Conservation (phyloP, 92 coral and sea anemone species). For the Epizoanthus scotinus region DNA sequence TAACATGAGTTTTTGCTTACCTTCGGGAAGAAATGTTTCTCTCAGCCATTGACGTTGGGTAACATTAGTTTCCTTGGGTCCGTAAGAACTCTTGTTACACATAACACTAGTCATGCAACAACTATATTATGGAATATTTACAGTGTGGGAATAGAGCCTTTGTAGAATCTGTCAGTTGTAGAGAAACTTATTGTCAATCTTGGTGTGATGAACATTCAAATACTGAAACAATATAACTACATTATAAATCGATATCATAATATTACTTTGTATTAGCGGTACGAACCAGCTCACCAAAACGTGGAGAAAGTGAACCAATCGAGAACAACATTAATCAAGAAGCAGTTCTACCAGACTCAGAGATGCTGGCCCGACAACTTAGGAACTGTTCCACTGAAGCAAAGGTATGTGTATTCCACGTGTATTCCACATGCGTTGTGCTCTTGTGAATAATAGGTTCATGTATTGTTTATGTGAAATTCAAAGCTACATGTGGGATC, state of each 20-base stretch:
- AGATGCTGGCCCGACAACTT: background rate
- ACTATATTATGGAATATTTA: too few species aligned
- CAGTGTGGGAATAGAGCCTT: too few species aligned
- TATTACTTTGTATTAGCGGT: background rate
- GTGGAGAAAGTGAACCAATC: background rate
- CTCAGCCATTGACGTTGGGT: too few species aligned
- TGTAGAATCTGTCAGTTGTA: too few species aligned
- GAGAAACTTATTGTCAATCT: too few species aligned
- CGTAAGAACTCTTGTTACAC: too few species aligned
- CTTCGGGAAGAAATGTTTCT: too few species aligned
- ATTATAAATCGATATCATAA: background rate
- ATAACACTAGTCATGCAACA: too few species aligned
- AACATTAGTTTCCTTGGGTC: too few species aligned
- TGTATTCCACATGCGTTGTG: too few species aligned
- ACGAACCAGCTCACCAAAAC: background rate
- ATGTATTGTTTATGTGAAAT: background rate
- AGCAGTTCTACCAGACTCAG: constrained; percentile 24
- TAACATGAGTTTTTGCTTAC: too few species aligned
- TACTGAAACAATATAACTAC: background rate
- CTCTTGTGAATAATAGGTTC: background rate
- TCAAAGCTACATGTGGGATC: too few species aligned
- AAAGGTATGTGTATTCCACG: background rate
- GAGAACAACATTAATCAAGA: background rate
- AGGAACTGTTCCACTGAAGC: constrained; percentile 26
- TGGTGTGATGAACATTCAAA: background rate